Percentiles rank a stretch among this genome's conserved stretches.
Conservation (phyloP, 2,888 invertebrate species). For the Orthonychiurus folsomi region DNA sequence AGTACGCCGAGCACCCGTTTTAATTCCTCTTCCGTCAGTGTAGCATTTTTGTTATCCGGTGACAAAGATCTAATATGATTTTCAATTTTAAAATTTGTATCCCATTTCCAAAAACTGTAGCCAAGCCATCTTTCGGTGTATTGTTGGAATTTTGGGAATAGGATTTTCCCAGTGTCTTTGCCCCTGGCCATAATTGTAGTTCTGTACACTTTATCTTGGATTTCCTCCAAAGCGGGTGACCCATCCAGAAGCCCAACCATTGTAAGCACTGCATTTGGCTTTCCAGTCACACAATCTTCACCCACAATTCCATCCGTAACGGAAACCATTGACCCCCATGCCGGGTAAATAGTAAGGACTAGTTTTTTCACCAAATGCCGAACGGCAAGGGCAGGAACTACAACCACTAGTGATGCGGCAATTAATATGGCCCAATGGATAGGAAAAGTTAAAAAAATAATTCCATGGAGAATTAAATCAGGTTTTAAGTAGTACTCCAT, state of each 20-base stretch:
- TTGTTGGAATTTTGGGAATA: constrained; percentile 11
- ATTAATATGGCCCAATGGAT: neutral
- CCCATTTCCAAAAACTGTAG: constrained; percentile 14
- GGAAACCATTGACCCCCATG: constrained; percentile 3
- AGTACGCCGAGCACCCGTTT: neutral
- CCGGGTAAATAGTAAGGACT: neutral
- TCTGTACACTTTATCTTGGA: neutral
- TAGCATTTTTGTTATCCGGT: neutral
- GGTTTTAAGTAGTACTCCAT: too few species aligned
- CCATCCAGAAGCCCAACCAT: neutral
- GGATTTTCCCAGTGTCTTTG: neutral
- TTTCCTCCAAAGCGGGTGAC: constrained; percentile 1
- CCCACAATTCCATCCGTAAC: constrained; percentile 7
- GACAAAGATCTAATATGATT: constrained; percentile 4
- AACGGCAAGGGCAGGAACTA: neutral
- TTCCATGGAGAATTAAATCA: neutral
- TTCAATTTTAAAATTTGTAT: constrained; percentile 5
- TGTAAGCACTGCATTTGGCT: neutral
- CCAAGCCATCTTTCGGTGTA: constrained; percentile 10
- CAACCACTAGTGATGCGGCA: neutral
- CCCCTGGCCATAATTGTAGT: neutral
- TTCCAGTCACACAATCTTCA: neutral
- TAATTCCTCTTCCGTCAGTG: constrained; percentile 4
- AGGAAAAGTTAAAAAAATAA: neutral
- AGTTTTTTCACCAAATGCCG: neutral